Evolutionary conservation across 1,140 invertebrate species (phyloP).

Genomic region (Eciton burchellii): DNA sequence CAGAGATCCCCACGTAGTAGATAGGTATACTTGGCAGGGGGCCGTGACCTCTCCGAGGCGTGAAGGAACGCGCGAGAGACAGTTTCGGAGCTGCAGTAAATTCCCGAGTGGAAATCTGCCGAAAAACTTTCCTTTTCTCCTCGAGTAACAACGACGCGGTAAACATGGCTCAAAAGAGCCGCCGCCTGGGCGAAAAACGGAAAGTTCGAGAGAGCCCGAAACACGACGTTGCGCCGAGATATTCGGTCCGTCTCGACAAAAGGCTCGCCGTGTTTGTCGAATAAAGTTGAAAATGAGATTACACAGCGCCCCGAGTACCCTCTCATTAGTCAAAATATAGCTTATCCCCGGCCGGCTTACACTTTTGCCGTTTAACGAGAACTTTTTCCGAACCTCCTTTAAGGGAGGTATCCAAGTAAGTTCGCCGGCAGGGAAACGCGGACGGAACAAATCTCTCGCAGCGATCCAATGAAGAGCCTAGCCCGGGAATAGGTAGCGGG

Average conservation of each 20-base stretch:
- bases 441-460: background rate
- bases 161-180: constrained; percentile 27
- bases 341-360: background rate
- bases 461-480: constrained; percentile 33
- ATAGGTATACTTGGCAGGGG: background rate
- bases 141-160: constrained; percentile 4
- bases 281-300: constrained; percentile 18
- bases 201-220: background rate
- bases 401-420: constrained; percentile 25
- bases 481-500: background rate
- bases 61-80: constrained; percentile 14
- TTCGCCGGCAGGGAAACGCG: constrained; percentile 22
- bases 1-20: background rate
- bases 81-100: constrained; percentile 25
- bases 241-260: constrained; percentile 3
- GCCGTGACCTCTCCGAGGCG: constrained; percentile 1
- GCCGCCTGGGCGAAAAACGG: background rate
- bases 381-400: constrained; percentile 28
- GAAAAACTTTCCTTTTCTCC: constrained; percentile 12
- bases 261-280: constrained; percentile 18
- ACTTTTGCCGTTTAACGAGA: constrained; percentile 12
- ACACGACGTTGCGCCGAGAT: background rate
- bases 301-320: constrained; percentile 7
- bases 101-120: constrained; percentile 6
- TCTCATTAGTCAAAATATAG: constrained; percentile 1